Evolutionary conservation across 2,113 vertebrate species (phyloP), one percentile per base, ranked within the genome.

Genomic region (Otis tarda): DNA sequence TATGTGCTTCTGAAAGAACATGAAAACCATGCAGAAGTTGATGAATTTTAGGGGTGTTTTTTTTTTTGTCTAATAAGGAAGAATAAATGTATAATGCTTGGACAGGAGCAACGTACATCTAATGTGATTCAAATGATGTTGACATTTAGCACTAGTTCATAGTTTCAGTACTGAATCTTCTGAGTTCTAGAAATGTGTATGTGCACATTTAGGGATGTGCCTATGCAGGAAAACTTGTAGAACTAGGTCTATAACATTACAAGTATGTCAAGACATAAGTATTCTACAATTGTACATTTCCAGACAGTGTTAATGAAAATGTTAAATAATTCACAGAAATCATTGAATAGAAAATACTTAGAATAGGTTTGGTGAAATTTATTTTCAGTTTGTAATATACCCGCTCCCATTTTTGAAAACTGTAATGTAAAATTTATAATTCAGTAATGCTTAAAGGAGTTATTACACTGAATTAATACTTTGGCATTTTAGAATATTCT

Each of bases 271-370:
- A 85, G 74, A 73, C 21, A 84, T 3, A 5, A 91, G 39, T 75
- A 52, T 57, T 77, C 91, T 49, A 79, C 79, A 87, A 79, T 14
- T 57, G 39, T 84, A 83, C n/a, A 1, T 93, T 94, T 85, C 78
- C 65, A 87, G 89, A 79, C 45, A 73, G 52, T 25, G 59, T 37
- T 96, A 95, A 95, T 95, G 84, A 95, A 94, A 93, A 84, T 61
- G 55, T 83, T 95, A 87, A 97, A 95, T 96, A 97, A 95, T 96
- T 95, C 81, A 96, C 53, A 73, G 19, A 84, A 89, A 84, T 83
- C n/a, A 64, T 76, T 90, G 67, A 87, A 73, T 55, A 63, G 65
- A 95, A 96, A 87, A 85, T 87, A 87, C 49, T 95, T 73, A 61
- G 68, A 94, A 87, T 84, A 69, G 84, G 7, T 71, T 94, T 83